Percentiles rank a stretch among this genome's conserved stretches.
Conservation (phyloP, 2,113 vertebrate species). For the Pseudopodoces humilis region DNA sequence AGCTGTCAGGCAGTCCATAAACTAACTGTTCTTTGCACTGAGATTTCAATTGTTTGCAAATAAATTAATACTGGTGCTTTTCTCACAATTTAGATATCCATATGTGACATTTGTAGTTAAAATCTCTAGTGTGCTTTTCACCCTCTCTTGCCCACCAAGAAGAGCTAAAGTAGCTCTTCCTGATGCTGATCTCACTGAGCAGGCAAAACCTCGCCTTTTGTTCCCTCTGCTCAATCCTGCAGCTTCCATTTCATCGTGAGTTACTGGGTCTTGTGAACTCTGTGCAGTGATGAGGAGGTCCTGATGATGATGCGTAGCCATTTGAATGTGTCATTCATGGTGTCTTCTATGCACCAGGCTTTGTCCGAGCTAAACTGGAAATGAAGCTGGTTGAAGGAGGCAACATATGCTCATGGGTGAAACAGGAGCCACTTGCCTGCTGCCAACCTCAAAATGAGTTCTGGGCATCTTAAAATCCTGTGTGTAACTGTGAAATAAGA, state of each 20-base stretch:
- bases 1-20: conserved; percentile 35
- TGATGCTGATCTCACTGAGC: neutral
- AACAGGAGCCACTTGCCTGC: neutral
- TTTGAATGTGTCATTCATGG: neutral
- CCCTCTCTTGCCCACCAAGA: neutral
- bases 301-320: neutral
- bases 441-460: neutral
- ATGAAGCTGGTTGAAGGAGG: neutral
- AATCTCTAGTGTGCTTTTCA: neutral
- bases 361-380: neutral
- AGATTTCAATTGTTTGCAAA: conserved; percentile 19
- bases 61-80: neutral
- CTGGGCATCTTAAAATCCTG: neutral
- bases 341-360: neutral
- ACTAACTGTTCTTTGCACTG: conserved; percentile 32
- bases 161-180: neutral
- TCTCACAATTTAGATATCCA: neutral
- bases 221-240: neutral
- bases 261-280: neutral
- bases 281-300: neutral
- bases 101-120: neutral
- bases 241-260: neutral
- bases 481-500: neutral
- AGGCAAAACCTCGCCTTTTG: neutral
- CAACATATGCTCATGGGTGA: neutral